These are phyloP conservation scores for Lottia gigantea DNA, from an alignment of 2,888 invertebrate genomes.

Conservation along the genomic window DNA sequence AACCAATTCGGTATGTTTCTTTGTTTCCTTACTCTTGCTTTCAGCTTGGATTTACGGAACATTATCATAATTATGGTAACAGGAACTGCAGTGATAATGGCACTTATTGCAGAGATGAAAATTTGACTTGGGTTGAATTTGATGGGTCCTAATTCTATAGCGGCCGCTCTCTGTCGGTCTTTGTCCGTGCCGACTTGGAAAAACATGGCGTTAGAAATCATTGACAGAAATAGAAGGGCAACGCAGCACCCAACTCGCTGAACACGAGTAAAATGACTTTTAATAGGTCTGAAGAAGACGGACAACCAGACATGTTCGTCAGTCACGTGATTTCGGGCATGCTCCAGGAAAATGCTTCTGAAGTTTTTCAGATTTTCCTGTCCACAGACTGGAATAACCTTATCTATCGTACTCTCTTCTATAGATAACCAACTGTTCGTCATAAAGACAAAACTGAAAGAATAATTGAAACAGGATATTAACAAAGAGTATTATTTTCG, in stretches of 20 bases:
- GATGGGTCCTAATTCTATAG: slow-evolving; percentile 40
- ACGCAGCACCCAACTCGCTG: slow-evolving; percentile 41
- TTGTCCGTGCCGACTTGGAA: slow-evolving; percentile 35
- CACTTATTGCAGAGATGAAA: slow-evolving; percentile 37
- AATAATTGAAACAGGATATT: background rate
- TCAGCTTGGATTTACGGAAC: slow-evolving; percentile 40
- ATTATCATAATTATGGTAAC: slow-evolving; percentile 35
- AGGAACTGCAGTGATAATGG: slow-evolving; percentile 39
- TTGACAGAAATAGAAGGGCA: slow-evolving; percentile 40
- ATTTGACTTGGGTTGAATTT: slow-evolving; percentile 39
- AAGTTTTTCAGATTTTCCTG: slow-evolving; percentile 40
- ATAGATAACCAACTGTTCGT: slow-evolving; percentile 42
- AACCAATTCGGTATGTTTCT: background rate
- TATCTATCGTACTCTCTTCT: slow-evolving; percentile 37
- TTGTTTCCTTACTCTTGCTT: slow-evolving; percentile 13
- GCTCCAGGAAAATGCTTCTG: slow-evolving; percentile 38
- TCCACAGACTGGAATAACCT: slow-evolving; percentile 39
- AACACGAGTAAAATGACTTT: slow-evolving; percentile 40
- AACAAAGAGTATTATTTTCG: no score
- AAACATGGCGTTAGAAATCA: slow-evolving; percentile 47
- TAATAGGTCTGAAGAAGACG: slow-evolving; percentile 40
- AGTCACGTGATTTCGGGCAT: slow-evolving; percentile 41
- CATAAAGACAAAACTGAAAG: slow-evolving; percentile 38
- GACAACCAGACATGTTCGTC: slow-evolving; percentile 48
- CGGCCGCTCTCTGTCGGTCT: slow-evolving; percentile 29